Evolutionary conservation across 2,888 invertebrate genomes (phyloP).

Genomic region (Callimorpha dominula): DNA sequence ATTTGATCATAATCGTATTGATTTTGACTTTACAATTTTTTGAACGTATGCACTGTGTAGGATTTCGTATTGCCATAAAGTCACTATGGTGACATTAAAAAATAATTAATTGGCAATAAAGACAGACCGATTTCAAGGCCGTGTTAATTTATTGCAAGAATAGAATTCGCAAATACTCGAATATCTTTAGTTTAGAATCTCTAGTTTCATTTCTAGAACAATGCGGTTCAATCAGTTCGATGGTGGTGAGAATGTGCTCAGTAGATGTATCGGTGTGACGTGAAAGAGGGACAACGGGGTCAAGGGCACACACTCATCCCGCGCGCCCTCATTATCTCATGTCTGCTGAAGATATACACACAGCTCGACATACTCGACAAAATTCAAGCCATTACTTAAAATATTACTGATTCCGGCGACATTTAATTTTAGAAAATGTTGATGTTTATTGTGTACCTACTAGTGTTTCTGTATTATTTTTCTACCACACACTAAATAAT

Average conservation of each 20-base stretch:
- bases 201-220: too few species aligned
- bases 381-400: background rate
- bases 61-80: too few species aligned
- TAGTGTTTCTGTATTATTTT: background rate
- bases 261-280: background rate
- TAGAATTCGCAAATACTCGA: background rate
- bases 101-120: too few species aligned
- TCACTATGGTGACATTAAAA: too few species aligned
- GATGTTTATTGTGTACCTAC: too few species aligned
- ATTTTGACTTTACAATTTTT: too few species aligned
- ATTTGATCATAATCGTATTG: too few species aligned
- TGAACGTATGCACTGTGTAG: too few species aligned
- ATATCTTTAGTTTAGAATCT: background rate
- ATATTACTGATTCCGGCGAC: background rate
- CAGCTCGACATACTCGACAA: background rate
- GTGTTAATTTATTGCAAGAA: background rate
- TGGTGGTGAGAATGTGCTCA: background rate
- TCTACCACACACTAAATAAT: background rate
- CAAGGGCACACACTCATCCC: conserved; percentile 31
- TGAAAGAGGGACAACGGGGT: conserved; percentile 19
- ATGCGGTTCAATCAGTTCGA: background rate
- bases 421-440: background rate
- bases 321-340: conserved; percentile 21
- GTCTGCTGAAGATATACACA: background rate
- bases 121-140: background rate